Conservation (phyloP, 2,113 vertebrate species). For the Anser brachyrhynchus region DNA sequence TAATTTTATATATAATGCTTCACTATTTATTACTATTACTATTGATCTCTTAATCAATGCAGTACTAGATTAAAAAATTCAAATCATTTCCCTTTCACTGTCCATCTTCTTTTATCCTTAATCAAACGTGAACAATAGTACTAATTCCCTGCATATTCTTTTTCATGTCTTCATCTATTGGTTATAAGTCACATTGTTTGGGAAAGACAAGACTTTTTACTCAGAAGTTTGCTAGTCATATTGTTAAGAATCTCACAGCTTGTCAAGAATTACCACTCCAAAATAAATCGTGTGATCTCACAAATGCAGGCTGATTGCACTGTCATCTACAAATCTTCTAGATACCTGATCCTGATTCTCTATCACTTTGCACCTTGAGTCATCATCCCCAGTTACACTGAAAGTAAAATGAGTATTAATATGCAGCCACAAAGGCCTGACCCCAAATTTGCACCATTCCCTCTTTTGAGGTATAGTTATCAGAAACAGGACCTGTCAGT, state of each 20-base stretch:
- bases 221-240: not conserved
- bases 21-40: not conserved
- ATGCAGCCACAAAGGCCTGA: not conserved
- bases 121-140: slow-evolving; percentile 43
- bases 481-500: not conserved
- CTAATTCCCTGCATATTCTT: not conserved
- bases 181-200: slow-evolving; percentile 14
- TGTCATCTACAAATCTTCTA: not conserved
- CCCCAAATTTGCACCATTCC: not conserved
- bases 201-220: not conserved
- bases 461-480: not conserved
- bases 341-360: not conserved
- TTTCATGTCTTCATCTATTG: not conserved
- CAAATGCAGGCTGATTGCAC: slow-evolving; percentile 15
- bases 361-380: not conserved
- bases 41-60: slow-evolving; percentile 5
- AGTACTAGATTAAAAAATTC: not conserved
- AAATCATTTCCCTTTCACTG: not conserved
- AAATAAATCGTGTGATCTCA: not conserved
- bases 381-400: not conserved
- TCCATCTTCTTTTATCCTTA: not conserved
- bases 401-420: not conserved
- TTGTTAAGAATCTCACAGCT: not conserved
- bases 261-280: not conserved
- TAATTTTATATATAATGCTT: not conserved